Evolutionary conservation across 2,113 vertebrate genomes (phyloP), one percentile per base, ranked within the genome.

Genomic region (Saimiri boliviensis): DNA sequence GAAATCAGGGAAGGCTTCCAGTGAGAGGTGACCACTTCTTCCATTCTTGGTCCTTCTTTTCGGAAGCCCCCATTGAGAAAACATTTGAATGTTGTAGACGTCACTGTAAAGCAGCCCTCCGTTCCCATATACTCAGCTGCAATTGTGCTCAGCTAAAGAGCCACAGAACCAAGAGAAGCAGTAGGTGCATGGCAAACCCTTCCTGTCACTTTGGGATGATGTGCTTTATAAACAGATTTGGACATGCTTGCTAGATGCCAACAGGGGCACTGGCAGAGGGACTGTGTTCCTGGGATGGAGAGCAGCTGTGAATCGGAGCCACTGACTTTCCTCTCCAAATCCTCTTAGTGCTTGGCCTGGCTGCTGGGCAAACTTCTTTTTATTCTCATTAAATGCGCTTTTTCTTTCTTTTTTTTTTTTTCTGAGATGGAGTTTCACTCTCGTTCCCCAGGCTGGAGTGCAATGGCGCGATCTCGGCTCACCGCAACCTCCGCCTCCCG

Each of bases 81-180:
- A 82, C 21, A 56, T 21, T 37, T 35, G 40, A 92, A 86, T 89
- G 77, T 71, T 56, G 60, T 45, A 86, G 77, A 88, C 3, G 42
- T 79, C 66, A 49, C 2, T 47, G 27, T 4, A 58, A 83, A 76
- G 63, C 14, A 84, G 47, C 3, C 42, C 84, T 80, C 42, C 9
- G 1, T 52, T 63, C 73, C 60, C 56, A 58, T 5, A 20, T 9
- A 27, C 45, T 35, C 73, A 27, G 85, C 40, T 82, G 25, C 12
- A 30, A n/a, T n/a, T 25, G 21, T 23, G 17, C 42, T 92, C 47
- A 49, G 5, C 45, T 32, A 20, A 76, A 66, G 19, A 81, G 21
- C 4, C 32, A 4, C 20, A 0, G 16, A 5, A 37, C 83, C 68
- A 6, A 1, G 0, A 2, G 47, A 0, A 0, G 45, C 30, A 4